Percentiles rank a stretch among this genome's conserved stretches.
Evolutionary conservation across 2,797 vertebrate species (phyloP).

Genomic region (Philypnodon macrostomus): DNA sequence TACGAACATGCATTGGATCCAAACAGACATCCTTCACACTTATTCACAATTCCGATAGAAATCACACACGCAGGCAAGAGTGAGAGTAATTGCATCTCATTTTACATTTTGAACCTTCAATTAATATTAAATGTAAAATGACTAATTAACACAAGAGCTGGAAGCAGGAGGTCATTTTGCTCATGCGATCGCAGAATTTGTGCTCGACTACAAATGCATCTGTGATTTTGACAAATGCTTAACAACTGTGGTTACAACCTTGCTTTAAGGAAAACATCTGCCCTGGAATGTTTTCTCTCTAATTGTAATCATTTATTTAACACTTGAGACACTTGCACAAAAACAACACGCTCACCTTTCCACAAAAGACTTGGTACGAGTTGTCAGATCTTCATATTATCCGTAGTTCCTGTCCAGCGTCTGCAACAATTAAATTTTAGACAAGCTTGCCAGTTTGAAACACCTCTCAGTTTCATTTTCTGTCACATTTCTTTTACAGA

Average conservation of each 20-base stretch:
- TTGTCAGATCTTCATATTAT: constrained; percentile 14
- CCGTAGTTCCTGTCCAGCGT: constrained; percentile 8
- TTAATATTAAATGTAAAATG: neutral
- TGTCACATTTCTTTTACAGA: constrained; percentile 1
- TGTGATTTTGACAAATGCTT: constrained; percentile 8
- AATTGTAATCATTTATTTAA: constrained; percentile 42
- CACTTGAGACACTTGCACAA: constrained; percentile 9
- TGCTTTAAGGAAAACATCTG: constrained; percentile 18
- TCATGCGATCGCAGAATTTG: neutral
- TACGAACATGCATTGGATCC: too few species aligned
- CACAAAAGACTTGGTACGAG: neutral
- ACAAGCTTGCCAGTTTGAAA: constrained; percentile 22
- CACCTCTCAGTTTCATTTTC: constrained; percentile 24
- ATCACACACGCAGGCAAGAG: too few species aligned
- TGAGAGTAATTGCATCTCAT: too few species aligned
- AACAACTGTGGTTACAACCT: constrained; percentile 9
- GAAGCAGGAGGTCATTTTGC: neutral
- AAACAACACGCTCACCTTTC: constrained; percentile 16
- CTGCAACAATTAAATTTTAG: constrained; percentile 39
- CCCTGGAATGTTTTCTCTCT: constrained; percentile 20
- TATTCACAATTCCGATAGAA: too few species aligned
- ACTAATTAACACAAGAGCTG: neutral
- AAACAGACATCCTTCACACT: too few species aligned
- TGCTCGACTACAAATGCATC: neutral
- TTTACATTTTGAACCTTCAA: too few species aligned